Percentiles rank a stretch among this genome's conserved stretches.
These are phyloP conservation scores for Ischnus inquisitorius DNA, from an alignment of 2,888 invertebrate species.

Conservation along the genomic window DNA sequence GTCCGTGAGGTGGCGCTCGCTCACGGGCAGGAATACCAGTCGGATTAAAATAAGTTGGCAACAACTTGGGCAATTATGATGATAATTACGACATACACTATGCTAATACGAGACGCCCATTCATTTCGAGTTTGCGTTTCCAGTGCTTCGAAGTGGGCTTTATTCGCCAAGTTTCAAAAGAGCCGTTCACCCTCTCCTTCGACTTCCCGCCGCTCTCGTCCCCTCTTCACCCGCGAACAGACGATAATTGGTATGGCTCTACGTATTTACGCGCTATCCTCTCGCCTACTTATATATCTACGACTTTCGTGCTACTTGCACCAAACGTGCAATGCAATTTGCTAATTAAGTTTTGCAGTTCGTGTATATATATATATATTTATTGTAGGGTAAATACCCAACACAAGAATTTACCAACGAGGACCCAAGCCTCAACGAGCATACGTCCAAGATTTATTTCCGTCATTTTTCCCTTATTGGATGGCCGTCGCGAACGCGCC, in stretches of 20 bases:
- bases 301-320: background rate
- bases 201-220: background rate
- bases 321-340: background rate
- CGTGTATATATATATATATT: background rate
- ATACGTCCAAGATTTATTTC: too few relatives aligned
- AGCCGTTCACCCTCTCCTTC: slow-evolving; percentile 68
- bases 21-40: slow-evolving; percentile 34
- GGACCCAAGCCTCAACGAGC: too few relatives aligned
- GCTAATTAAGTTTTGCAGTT: slow-evolving; percentile 11
- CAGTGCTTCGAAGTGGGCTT: slow-evolving; percentile 70
- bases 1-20: background rate
- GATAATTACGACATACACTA: slow-evolving; percentile 83
- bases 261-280: slow-evolving; percentile 52
- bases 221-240: slow-evolving; percentile 33
- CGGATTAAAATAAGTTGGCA: slow-evolving; percentile 80
- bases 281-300: slow-evolving; percentile 29
- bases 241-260: slow-evolving; percentile 60
- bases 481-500: too few relatives aligned
- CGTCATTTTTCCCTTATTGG: too few relatives aligned
- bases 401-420: too few relatives aligned
- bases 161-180: slow-evolving; percentile 77
- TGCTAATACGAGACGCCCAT: slow-evolving; percentile 80
- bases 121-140: slow-evolving; percentile 75
- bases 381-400: too few relatives aligned
- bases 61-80: slow-evolving; percentile 83